Percentiles rank a stretch among this genome's conserved stretches.
Evolutionary conservation across 2,888 invertebrate species (phyloP).

Genomic region (Epirrhoe tristata): DNA sequence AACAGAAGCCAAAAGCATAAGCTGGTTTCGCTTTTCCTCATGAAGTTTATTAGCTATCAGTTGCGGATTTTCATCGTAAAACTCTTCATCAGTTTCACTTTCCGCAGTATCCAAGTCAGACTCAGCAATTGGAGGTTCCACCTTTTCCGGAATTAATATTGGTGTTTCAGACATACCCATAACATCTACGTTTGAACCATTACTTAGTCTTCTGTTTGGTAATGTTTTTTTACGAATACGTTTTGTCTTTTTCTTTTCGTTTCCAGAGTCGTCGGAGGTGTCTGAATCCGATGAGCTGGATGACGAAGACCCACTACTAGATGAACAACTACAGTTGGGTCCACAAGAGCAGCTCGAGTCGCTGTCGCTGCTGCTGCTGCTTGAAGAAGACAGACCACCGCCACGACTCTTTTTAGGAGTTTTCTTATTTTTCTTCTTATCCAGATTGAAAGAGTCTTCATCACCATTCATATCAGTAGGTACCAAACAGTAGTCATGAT

Average conservation of each 20-base stretch:
- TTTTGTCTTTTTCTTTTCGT: constrained; percentile 76
- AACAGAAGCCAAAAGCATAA: constrained; percentile 86
- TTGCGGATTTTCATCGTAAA: constrained; percentile 94
- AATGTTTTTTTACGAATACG: constrained; percentile 66
- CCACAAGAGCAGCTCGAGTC: constrained; percentile 92
- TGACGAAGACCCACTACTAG: constrained; percentile 88
- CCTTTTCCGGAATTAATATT: constrained; percentile 75
- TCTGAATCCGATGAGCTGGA: constrained; percentile 85
- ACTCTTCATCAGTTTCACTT: constrained; percentile 94
- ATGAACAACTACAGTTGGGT: constrained; percentile 93
- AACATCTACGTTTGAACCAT: constrained; percentile 84
- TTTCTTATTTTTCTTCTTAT: constrained; percentile 81
- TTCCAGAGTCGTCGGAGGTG: constrained; percentile 73
- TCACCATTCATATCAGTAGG: constrained; percentile 78
- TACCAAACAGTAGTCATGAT: constrained; percentile 91
- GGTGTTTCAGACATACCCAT: constrained; percentile 81
- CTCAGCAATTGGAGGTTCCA: constrained; percentile 89
- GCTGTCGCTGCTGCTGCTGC: constrained; percentile 91
- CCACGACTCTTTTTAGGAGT: constrained; percentile 79
- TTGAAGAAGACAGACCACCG: constrained; percentile 87
- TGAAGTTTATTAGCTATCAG: constrained; percentile 89
- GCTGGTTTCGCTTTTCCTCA: constrained; percentile 90
- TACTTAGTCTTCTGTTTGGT: constrained; percentile 70
- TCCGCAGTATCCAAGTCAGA: constrained; percentile 94
- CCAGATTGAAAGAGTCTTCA: constrained; percentile 70